A percentile compares a stretch with the other conserved stretches of the same genome.
Evolutionary conservation across 2,797 vertebrate genomes (phyloP).

Genomic region (Hephaestus fuliginosus): DNA sequence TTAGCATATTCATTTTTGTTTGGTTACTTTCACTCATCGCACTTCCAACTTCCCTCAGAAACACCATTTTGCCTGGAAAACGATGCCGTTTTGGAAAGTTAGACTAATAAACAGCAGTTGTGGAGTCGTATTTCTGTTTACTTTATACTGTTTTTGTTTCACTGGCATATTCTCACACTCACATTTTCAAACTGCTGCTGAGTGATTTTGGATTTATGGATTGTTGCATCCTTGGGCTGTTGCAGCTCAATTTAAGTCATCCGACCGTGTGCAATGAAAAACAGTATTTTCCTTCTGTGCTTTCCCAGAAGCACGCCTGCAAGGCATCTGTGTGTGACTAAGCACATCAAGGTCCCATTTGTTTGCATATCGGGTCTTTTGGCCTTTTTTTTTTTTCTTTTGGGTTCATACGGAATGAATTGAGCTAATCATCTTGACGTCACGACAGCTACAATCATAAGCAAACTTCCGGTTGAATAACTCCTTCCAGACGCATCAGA

Average conservation of each 20-base stretch:
- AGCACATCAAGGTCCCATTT: slow-evolving; percentile 19
- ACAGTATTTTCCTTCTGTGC: slow-evolving; percentile 11
- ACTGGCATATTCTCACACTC: not conserved
- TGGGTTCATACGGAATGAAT: not conserved
- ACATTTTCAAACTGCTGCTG: slow-evolving; percentile 5
- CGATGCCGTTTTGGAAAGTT: not conserved
- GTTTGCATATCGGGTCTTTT: slow-evolving; percentile 23
- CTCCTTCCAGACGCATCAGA: slow-evolving; percentile 18
- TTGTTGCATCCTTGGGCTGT: slow-evolving; percentile 21
- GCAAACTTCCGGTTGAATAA: slow-evolving; percentile 22
- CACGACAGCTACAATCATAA: slow-evolving; percentile 7
- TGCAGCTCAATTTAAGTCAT: slow-evolving; percentile 41
- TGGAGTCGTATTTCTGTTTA: slow-evolving; percentile 4
- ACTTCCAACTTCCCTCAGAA: not conserved
- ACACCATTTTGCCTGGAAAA: not conserved
- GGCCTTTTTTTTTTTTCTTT: not conserved
- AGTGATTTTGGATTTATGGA: slow-evolving; percentile 27
- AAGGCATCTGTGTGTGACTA: slow-evolving; percentile 36
- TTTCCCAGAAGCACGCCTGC: slow-evolving; percentile 5
- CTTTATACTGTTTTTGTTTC: not conserved
- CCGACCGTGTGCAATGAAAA: slow-evolving; percentile 15
- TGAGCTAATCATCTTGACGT: slow-evolving; percentile 40
- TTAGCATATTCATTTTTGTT: not conserved
- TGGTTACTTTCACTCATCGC: not conserved
- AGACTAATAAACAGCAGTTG: slow-evolving; percentile 7